A percentile compares a stretch with the other conserved stretches of the same genome.
phyloP scores from a whole-genome alignment of 2,888 invertebrate genomes.

The Rotaria macrura region DNA sequence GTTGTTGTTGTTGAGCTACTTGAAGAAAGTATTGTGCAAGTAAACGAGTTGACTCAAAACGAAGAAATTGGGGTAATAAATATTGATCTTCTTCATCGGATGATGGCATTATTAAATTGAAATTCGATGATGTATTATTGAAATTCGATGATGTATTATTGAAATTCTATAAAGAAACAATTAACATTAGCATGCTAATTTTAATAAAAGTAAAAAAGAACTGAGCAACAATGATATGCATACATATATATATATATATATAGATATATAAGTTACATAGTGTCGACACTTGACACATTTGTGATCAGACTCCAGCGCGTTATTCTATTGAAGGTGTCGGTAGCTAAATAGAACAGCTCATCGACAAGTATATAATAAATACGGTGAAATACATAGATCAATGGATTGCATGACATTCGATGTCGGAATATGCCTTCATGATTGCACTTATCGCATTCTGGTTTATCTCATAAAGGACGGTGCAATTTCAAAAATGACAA shows the following conservation, averaged over 20 bases:
- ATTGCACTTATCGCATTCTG: conserved; percentile 8
- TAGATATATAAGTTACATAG: background rate
- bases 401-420: conserved; percentile 12
- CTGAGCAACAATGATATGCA: background rate
- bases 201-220: background rate
- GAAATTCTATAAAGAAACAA: background rate
- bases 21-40: conserved; percentile 15
- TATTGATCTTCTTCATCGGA: conserved; percentile 20
- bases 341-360: conserved; percentile 8
- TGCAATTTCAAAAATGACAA: background rate
- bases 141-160: background rate
- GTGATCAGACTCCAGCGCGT: background rate
- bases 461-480: background rate
- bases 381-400: conserved; percentile 1
- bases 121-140: background rate
- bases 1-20: conserved; percentile 6
- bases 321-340: conserved; percentile 14
- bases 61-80: conserved; percentile 13
- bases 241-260: too few species aligned
- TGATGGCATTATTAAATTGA: conserved; percentile 10
- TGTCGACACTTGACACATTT: conserved; percentile 15
- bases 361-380: conserved; percentile 15
- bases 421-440: background rate
- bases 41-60: conserved; percentile 5
- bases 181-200: background rate